These are phyloP conservation scores for Lacanobia oleracea DNA, from an alignment of 2,888 invertebrate genomes.

Conservation along the genomic window DNA sequence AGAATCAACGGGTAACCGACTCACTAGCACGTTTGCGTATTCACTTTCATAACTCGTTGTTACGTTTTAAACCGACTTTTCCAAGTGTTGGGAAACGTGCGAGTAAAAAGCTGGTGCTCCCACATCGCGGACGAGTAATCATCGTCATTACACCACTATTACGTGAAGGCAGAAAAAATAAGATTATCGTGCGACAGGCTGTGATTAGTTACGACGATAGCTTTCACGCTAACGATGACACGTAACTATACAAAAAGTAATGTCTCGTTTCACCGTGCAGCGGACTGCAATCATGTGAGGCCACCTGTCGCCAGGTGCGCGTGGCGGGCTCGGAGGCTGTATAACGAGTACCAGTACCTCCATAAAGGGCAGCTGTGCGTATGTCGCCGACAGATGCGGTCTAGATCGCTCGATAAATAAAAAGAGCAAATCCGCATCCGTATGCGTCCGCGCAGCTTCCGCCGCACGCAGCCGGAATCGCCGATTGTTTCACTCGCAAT, in stretches of 20 bases:
- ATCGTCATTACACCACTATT: slow-evolving; percentile 78
- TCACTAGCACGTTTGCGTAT: slow-evolving; percentile 83
- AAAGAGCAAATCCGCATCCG: slow-evolving; percentile 88
- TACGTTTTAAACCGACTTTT: slow-evolving; percentile 87
- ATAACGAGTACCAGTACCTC: slow-evolving; percentile 71
- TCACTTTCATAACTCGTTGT: slow-evolving; percentile 88
- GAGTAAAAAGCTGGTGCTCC: slow-evolving; percentile 86
- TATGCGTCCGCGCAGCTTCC: slow-evolving; percentile 84
- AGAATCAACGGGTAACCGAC: slow-evolving; percentile 78
- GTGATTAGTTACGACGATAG: slow-evolving; percentile 79
- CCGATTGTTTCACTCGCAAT: slow-evolving; percentile 86
- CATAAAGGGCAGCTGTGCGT: slow-evolving; percentile 86
- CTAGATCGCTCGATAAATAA: slow-evolving; percentile 88
- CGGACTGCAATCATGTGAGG: slow-evolving; percentile 56
- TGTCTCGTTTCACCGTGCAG: slow-evolving; percentile 62
- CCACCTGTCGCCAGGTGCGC: slow-evolving; percentile 89
- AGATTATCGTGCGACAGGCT: slow-evolving; percentile 78
- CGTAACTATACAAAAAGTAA: slow-evolving; percentile 73
- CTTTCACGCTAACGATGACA: slow-evolving; percentile 81
- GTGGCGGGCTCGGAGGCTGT: slow-evolving; percentile 75
- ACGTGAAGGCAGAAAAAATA: slow-evolving; percentile 75
- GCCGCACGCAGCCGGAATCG: slow-evolving; percentile 84
- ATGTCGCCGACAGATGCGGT: slow-evolving; percentile 88
- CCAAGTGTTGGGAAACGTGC: slow-evolving; percentile 85
- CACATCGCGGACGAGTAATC: slow-evolving; percentile 85